Base-by-base conservation (phyloP, 2,113 vertebrate genomes). In the Lota lota region DNA sequence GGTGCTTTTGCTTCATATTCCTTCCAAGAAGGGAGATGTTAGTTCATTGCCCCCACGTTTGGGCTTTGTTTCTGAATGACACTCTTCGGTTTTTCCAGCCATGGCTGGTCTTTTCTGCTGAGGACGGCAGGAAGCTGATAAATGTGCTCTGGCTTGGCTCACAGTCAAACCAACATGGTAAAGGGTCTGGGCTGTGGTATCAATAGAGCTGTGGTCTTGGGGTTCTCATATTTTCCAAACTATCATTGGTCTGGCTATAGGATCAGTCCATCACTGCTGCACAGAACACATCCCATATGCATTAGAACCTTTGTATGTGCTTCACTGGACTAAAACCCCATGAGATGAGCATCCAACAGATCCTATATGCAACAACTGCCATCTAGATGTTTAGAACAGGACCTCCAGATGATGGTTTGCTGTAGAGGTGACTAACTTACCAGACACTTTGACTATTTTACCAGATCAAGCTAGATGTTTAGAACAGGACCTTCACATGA, bases 161-260 rank as follows among this genome's bases (percentile, higher is more conserved):
- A 7, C 16, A 19, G 68, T 64, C 20, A 33, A 80, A 73, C 74
- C 54, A 79, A 47, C 40, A 47, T 77, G 79, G 83, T 75, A 76
- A 73, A 65, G 62, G 69, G 75, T 81, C 68, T 81, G 63, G 5
- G 10, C 40, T 47, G 40, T 47, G 40, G 40, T 47, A 47, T 47
- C 40, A 47, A 47, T 70, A 71, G 75, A 79, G 82, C 74, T 79
- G 72, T 72, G 72, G 66, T 20, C 66, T 64, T 51, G 50, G 64
- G 74, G 70, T 59, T 75, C 40, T 86, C 81, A 84, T 79, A 73
- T 72, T 86, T 88, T 87, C 88, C 86, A 77, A 85, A 75, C 66
- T 70, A 67, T 77, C 78, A 53, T 7, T 69, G 67, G 76, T 67
- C 76, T 88, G 75, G 66, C 79, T 53, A 70, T 69, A 66, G 63